A percentile compares a stretch with the other conserved stretches of the same genome.
phyloP scores from a whole-genome alignment of 2,888 invertebrate species.

The Creontiades dilutus region DNA sequence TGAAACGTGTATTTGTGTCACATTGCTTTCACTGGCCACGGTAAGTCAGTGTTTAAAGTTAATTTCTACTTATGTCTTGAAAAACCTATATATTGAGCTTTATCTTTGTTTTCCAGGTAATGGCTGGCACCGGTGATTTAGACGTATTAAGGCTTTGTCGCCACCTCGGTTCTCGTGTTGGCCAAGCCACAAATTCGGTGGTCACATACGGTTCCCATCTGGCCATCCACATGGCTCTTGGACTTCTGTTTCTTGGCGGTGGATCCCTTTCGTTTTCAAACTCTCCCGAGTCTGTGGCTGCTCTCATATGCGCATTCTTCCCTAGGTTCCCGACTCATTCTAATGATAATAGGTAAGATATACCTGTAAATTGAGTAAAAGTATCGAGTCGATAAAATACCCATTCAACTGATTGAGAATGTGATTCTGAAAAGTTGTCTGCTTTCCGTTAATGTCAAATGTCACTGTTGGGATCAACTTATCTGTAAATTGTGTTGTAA shows the following conservation, averaged over 20 bases:
- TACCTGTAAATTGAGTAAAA: not conserved
- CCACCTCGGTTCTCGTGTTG: conserved; percentile 89
- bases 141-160: conserved; percentile 89
- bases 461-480: too few species aligned
- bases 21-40: conserved; percentile 89
- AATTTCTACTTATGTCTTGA: not conserved
- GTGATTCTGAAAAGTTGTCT: too few species aligned
- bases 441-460: too few species aligned
- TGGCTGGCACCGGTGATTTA: conserved; percentile 96
- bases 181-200: conserved; percentile 84
- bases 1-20: conserved; percentile 92
- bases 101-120: conserved; percentile 82
- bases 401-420: too few species aligned
- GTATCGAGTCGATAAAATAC: too few species aligned
- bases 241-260: conserved; percentile 95
- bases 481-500: too few species aligned
- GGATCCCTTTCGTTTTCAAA: conserved; percentile 92
- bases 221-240: conserved; percentile 96
- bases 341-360: conserved; percentile 91
- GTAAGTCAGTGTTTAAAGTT: conserved; percentile 79
- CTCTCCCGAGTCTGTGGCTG: conserved; percentile 91
- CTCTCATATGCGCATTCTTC: conserved; percentile 94
- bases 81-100: too few species aligned
- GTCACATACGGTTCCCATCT: conserved; percentile 95
- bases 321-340: conserved; percentile 98